Evolutionary conservation across 1,140 invertebrate genomes (phyloP).

Genomic region (Brachionus calyciflorus): DNA sequence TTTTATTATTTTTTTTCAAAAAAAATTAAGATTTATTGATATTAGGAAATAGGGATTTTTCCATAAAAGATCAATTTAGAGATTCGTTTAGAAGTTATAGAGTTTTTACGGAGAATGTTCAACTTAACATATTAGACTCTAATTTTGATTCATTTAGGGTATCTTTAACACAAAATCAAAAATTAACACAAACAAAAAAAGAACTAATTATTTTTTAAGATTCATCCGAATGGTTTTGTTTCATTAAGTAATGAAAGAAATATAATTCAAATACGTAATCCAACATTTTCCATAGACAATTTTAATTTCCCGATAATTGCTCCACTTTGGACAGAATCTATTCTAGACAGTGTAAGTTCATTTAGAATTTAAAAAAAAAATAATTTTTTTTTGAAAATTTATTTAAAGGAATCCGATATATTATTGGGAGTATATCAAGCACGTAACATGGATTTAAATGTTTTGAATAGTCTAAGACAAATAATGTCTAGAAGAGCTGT

Average conservation of each 20-base stretch:
- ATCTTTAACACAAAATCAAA: too few species aligned
- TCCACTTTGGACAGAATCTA: constrained; percentile 21
- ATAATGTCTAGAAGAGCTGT: background rate
- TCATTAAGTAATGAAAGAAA: background rate
- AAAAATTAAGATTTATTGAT: background rate
- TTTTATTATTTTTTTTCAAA: background rate
- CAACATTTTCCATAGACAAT: constrained; percentile 24
- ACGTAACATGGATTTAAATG: background rate
- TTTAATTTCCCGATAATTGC: constrained; percentile 28
- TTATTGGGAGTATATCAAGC: background rate
- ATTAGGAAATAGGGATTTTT: background rate
- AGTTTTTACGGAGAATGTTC: background rate
- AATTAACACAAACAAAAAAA: too few species aligned
- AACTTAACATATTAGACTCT: background rate
- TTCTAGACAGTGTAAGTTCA: background rate
- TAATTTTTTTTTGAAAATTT: background rate
- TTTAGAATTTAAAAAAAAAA: background rate
- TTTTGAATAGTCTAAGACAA: background rate
- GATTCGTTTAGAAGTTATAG: background rate
- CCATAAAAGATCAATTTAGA: background rate
- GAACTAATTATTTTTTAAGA: too few species aligned
- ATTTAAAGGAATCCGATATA: constrained; percentile 16
- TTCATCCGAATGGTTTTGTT: background rate
- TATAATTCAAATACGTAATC: background rate
- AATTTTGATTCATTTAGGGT: background rate